phyloP scores from a whole-genome alignment of 2,888 invertebrate species.

The Colletes collaris region DNA sequence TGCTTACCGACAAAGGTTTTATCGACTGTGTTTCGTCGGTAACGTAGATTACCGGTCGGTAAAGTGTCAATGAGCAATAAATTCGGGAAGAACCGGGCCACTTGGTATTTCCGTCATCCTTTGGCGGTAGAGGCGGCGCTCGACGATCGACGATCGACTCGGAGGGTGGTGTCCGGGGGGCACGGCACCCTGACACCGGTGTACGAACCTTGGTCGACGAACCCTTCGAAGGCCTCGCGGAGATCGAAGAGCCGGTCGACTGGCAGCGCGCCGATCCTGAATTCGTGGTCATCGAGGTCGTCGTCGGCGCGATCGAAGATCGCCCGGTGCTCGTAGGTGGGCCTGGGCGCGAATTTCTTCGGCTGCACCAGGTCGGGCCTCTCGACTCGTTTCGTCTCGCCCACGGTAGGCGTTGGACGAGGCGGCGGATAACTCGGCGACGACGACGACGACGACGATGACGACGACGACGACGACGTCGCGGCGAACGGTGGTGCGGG shows the following conservation, averaged over 20 bases:
- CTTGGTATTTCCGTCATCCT: slow-evolving; percentile 19
- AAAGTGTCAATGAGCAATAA: neutral
- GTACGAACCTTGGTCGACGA: slow-evolving; percentile 87
- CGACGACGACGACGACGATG: slow-evolving; percentile 62
- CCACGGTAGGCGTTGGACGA: slow-evolving; percentile 76
- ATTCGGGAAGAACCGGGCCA: neutral
- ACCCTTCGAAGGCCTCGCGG: slow-evolving; percentile 86
- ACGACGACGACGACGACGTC: slow-evolving; percentile 65
- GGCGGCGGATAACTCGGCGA: slow-evolving; percentile 68
- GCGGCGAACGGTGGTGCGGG: slow-evolving; percentile 77
- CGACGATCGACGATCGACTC: slow-evolving; percentile 25
- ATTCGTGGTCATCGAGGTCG: slow-evolving; percentile 80
- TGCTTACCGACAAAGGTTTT: too few species aligned
- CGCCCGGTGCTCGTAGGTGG: slow-evolving; percentile 82
- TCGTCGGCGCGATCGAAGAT: slow-evolving; percentile 85
- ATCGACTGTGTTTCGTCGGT: too few species aligned
- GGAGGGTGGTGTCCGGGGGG: slow-evolving; percentile 28
- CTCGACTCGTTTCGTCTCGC: slow-evolving; percentile 77
- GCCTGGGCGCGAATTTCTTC: slow-evolving; percentile 81
- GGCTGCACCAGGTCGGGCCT: slow-evolving; percentile 71
- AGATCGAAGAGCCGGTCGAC: slow-evolving; percentile 86
- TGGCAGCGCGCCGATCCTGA: slow-evolving; percentile 83
- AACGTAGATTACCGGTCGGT: neutral
- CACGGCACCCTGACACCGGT: slow-evolving; percentile 46
- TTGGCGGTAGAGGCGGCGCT: neutral